Conservation (phyloP, 2,888 invertebrate genomes). For the Piscicola geometra region DNA sequence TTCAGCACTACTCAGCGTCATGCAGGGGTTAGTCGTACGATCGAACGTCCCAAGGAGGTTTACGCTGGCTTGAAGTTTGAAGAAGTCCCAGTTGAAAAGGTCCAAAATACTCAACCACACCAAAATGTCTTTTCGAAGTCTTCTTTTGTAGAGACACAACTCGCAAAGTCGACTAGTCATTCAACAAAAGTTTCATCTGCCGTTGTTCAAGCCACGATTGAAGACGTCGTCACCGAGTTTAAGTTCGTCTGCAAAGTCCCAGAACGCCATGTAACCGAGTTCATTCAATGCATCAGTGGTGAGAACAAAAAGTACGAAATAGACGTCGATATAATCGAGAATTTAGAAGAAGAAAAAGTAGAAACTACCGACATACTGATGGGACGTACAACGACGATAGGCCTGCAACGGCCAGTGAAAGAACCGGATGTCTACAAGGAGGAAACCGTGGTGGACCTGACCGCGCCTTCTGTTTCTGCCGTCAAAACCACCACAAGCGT, state of each 20-base stretch:
- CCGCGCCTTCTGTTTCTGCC: not conserved
- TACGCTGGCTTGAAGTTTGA: not conserved
- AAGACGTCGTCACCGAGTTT: not conserved
- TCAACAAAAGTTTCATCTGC: too few relatives aligned
- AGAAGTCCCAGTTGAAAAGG: not conserved
- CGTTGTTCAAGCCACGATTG: constrained; percentile 1
- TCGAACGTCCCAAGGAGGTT: not conserved
- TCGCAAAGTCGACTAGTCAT: too few relatives aligned
- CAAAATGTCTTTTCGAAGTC: not conserved
- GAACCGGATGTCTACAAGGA: constrained; percentile 14
- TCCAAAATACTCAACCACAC: not conserved
- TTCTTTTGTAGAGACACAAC: not conserved
- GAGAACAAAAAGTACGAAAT: not conserved
- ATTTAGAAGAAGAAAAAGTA: not conserved
- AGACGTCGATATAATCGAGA: constrained; percentile 24
- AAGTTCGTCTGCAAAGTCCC: constrained; percentile 4
- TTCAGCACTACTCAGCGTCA: too few relatives aligned
- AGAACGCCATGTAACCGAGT: constrained; percentile 17
- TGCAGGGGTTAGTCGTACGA: too few relatives aligned
- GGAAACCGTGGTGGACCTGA: not conserved
- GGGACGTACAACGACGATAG: not conserved
- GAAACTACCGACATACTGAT: constrained; percentile 14
- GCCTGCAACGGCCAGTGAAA: not conserved
- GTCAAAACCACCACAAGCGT: not conserved
- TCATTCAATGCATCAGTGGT: not conserved